Percentiles rank a stretch among this genome's conserved stretches.
These are phyloP conservation scores for Troides helena DNA, from an alignment of 2,888 invertebrate species.

Conservation along the genomic window DNA sequence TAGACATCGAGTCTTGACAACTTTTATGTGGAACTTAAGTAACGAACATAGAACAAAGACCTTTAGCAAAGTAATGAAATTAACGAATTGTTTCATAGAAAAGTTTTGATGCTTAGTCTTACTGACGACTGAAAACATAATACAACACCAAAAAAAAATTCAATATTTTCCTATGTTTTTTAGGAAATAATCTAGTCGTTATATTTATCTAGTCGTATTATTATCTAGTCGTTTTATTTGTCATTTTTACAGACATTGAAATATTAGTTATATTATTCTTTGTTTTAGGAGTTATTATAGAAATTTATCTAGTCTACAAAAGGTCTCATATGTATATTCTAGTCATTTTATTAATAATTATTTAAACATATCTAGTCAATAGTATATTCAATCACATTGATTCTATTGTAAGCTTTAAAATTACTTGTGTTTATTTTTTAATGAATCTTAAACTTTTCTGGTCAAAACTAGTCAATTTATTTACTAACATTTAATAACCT, in stretches of 20 bases:
- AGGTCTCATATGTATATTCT: conserved; percentile 17
- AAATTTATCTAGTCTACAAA: conserved; percentile 29
- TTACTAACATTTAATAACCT: not conserved
- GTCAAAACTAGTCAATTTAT: not conserved
- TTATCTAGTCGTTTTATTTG: conserved; percentile 18
- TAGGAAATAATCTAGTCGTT: not conserved
- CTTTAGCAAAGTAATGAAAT: not conserved
- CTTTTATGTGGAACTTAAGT: not conserved
- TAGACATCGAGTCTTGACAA: not conserved
- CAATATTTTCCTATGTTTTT: not conserved
- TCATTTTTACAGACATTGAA: conserved; percentile 8
- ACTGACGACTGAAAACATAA: not conserved
- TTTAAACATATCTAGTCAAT: not conserved
- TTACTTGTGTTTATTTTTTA: not conserved
- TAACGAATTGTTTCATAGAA: too few species aligned
- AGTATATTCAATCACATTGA: not conserved
- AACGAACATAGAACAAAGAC: conserved; percentile 7
- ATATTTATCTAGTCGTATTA: conserved; percentile 21
- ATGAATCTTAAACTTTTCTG: not conserved
- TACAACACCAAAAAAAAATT: not conserved
- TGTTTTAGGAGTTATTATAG: not conserved
- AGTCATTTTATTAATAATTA: conserved; percentile 28
- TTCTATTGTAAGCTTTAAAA: not conserved
- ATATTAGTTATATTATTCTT: conserved; percentile 13
- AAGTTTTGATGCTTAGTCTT: too few species aligned